Conservation (phyloP, 1,140 invertebrate species). For the Ips nitidus region DNA sequence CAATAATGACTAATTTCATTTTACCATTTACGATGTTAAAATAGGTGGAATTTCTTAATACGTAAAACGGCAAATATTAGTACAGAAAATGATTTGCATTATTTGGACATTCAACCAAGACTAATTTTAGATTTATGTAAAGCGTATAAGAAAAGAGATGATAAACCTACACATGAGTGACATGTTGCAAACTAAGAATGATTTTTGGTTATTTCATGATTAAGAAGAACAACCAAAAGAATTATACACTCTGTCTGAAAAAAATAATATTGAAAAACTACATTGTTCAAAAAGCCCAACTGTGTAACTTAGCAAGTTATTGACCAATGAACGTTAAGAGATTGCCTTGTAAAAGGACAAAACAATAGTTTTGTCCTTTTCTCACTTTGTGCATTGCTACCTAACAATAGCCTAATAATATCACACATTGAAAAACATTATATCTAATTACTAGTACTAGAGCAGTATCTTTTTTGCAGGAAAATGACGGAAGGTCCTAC, state of each 20-base stretch:
- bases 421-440: background rate
- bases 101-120: background rate
- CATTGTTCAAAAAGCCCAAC: background rate
- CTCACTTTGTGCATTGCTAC: background rate
- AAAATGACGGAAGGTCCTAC: conserved; percentile 39
- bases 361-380: background rate
- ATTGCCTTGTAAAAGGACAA: background rate
- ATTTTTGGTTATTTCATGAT: no score
- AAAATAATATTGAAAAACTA: no score
- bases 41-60: background rate
- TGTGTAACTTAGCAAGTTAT: background rate
- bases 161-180: no score
- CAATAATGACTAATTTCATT: background rate
- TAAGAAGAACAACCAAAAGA: no score
- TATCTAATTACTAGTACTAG: background rate
- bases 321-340: background rate
- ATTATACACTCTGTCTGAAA: no score
- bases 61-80: background rate
- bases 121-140: background rate
- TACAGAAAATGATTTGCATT: background rate
- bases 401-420: background rate
- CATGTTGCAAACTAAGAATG: no score
- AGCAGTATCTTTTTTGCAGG: background rate
- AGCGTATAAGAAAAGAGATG: no score
- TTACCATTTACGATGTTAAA: background rate